Evolutionary conservation across 2,888 invertebrate genomes (phyloP), one percentile per base, ranked within the genome.

Genomic region (Lasioglossum lativentre): DNA sequence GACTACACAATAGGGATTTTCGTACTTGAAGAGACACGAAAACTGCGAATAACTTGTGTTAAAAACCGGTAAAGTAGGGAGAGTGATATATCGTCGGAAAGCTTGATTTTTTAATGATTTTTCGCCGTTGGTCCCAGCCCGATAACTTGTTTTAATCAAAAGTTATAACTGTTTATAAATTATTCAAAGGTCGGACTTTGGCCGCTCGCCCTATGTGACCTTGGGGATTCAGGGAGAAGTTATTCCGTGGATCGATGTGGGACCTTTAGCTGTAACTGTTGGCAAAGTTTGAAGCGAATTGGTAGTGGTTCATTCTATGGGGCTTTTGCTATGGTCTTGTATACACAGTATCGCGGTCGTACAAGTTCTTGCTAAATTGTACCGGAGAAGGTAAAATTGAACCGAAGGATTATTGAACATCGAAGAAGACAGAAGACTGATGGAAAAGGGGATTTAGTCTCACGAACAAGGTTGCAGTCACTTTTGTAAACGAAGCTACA

Each of bases 401-500:
- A 59, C 27, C 0, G 59, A 16, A 16, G 14, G 59, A 59, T 59
- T 59, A 59, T 59, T 30, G 59, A 14, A 30, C 16, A 16, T 27
- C 27, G 59, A 59, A 30, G 59, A 30, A 27, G 14, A 27, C 27
- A 5, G 59, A 14, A 14, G 27, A 14, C 4, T 30, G 27, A 16
- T 30, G 27, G 27, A 30, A 59, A 59, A 16, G 59, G 6, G 59
- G 23, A 59, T 59, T 59, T 30, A 59, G 59, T 59, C 27, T 59
- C 27, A 5, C 0, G 59, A 27, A 27, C 27, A 59, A 59, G 59
- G 27, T 27, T 59, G 59, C 59, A 59, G 59, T 59, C 75, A 38
- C 59, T 59, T 59, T 59, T 59, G 27, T 59, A 27, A 59, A 59
- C 59, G 59, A 59, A 59, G 59, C 59, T 59, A 59, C 59, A 59